Base-by-base conservation (phyloP, 1,140 invertebrate species). In the Psilanteris sp. region DNA sequence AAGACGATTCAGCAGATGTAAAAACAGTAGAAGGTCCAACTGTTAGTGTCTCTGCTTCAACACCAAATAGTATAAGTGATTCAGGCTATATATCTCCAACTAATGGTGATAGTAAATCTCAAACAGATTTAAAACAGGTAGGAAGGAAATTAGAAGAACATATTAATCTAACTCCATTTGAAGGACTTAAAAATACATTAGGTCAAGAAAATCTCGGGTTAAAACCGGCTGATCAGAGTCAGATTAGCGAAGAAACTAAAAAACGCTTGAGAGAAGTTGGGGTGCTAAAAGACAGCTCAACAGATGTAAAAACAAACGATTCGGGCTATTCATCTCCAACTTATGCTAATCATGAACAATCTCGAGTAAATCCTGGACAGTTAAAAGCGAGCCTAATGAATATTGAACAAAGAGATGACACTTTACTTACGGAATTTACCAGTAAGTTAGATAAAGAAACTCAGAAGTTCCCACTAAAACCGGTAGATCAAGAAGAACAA, bases 341-440 rank as follows among this genome's bases (percentile, higher is more conserved):
- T 41, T 20, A 41, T 41, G 8, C 37, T n/a, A 41, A 41, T 41
- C 37, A 41, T 41, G 20, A 41, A 41, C 37, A 41, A 41, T 24
- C 37, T 41, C 37, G n/a, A 41, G 37, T 41, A 41, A 41, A 41
- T 41, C 18, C 37, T 41, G 37, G 10, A 41, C 41, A 44, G 41
- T 44, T 44, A 44, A 44, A 44, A 10, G 11, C 5, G 41, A 44
- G 41, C 24, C 9, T 44, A 27, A 15, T 14, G 9, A 27, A 44
- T 15, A 7, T 44, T 44, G 41, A 44, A 44, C 41, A 13, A 44
- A 44, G 11, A 44, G 41, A 44, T 15, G 11, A 15, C 13, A 31
- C 27, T 31, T 9, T 31, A 31, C 27, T 31, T 31, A 31, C 27
- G 27, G 32, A 16, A 36, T 14, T 15, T 36, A 36, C 32, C 13